Percentiles rank a stretch among this genome's conserved stretches.
Conservation (phyloP, 2,113 vertebrate genomes). For the Oreochromis niloticus region DNA sequence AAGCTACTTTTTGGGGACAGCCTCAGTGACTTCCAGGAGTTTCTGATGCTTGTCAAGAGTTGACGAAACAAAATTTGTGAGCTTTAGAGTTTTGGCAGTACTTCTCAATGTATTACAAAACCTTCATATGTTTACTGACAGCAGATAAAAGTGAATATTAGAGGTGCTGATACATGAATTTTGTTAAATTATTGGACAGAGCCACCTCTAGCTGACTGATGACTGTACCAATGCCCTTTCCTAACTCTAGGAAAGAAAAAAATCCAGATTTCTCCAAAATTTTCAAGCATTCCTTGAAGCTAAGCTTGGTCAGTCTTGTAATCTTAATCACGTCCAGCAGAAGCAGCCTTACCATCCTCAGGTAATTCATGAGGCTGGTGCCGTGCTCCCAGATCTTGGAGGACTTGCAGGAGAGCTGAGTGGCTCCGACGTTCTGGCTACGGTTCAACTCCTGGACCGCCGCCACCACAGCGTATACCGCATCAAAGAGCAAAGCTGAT, state of each 20-base stretch:
- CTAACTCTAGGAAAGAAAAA: neutral
- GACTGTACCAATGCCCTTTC: neutral
- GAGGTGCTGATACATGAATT: neutral
- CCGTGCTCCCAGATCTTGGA: slow-evolving; percentile 99
- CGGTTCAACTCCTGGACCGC: slow-evolving; percentile 95
- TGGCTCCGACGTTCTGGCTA: slow-evolving; percentile 95
- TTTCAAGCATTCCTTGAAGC: neutral
- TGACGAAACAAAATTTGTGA: neutral
- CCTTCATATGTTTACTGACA: neutral
- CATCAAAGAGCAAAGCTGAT: slow-evolving; percentile 90
- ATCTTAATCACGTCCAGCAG: neutral
- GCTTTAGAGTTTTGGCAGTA: neutral
- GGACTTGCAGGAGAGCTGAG: slow-evolving; percentile 93
- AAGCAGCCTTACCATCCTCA: slow-evolving; percentile 88
- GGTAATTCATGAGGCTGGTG: slow-evolving; percentile 99
- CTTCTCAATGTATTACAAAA: neutral
- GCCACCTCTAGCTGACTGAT: neutral
- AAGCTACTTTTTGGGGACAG: neutral
- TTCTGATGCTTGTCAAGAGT: neutral
- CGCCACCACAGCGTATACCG: slow-evolving; percentile 87
- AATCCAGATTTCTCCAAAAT: neutral
- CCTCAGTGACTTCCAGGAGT: neutral
- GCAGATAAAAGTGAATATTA: neutral
- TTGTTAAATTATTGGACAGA: neutral
- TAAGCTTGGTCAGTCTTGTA: neutral